A percentile compares a stretch with the other conserved stretches of the same genome.
These are phyloP conservation scores for Nibea coibor DNA, from an alignment of 2,113 vertebrate species.

Conservation along the genomic window DNA sequence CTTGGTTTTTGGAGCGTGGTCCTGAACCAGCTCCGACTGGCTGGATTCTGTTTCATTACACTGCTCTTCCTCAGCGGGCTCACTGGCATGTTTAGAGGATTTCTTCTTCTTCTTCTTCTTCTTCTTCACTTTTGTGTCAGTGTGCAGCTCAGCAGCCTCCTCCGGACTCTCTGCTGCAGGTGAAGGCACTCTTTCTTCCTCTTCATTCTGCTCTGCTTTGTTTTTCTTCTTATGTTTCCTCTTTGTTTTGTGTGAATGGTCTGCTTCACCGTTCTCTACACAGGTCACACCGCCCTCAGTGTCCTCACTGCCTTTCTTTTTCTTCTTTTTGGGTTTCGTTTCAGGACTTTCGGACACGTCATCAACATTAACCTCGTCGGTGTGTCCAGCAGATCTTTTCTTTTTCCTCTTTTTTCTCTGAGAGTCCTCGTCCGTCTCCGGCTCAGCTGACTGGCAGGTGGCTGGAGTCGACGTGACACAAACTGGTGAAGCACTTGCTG, in stretches of 20 bases:
- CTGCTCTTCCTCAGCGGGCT: neutral
- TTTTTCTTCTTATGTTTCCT: conserved; percentile 63
- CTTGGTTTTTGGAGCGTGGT: neutral
- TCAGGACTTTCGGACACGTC: neutral
- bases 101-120: conserved; percentile 70
- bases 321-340: conserved; percentile 55
- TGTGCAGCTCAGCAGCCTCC: neutral
- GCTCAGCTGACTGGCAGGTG: neutral
- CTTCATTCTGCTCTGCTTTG: neutral
- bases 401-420: conserved; percentile 32
- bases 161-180: conserved; percentile 21
- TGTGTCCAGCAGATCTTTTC: neutral
- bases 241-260: conserved; percentile 21
- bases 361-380: neutral
- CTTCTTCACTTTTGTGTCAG: conserved; percentile 33
- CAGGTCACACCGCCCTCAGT: neutral
- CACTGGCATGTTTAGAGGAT: conserved; percentile 30
- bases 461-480: neutral
- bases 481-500: neutral
- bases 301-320: conserved; percentile 35
- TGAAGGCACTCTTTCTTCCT: neutral
- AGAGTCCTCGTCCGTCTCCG: neutral
- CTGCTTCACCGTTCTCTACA: conserved; percentile 9
- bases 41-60: neutral
- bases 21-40: neutral